Evolutionary conservation across 2,888 invertebrate genomes (phyloP), one percentile per base, ranked within the genome.

Genomic region (Mythimna lalbum): DNA sequence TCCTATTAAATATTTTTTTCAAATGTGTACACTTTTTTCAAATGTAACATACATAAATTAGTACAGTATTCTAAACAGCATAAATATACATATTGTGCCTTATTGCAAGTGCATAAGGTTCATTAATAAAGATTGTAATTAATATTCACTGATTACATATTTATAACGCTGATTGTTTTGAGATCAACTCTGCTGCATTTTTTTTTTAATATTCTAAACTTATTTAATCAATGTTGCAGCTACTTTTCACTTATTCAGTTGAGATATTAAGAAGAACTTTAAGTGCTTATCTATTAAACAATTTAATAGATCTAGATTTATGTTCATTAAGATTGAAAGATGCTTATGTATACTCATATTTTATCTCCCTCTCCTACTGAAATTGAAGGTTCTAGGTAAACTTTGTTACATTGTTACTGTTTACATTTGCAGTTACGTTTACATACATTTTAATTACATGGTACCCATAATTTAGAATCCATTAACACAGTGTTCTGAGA

Each of bases 111-210:
- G n/a, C 12, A 55, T 69, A 63, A 59, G 64, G 59, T 21, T 72
- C 19, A 57, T 23, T 50, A 27, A 36, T 63, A 47, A 53, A 65
- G 43, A 43, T 47, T 49, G 27, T 61, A 7, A 17, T 43, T 17
- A 43, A 5, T 43, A 43, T 19, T 17, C 43, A 49, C 19, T 49
- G 47, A 69, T 66, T 64, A 73, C 43, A 82, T 73, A 76, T 77
- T 76, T 79, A 77, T 84, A 80, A 84, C 76, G 82, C 69, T 52
- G 75, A 76, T 76, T 70, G 64, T 63, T 49, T 71, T 80, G 84
- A 83, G 83, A 83, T 83, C 84, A 84, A 77, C 74, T 75, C 66
- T 63, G 59, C 66, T 73, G 73, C 43, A 57, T 31, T 47, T 27
- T 6, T 4, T 19, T 19, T 27, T 39, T 52, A 21, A 2, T 39